Evolutionary conservation across 2,888 invertebrate species (phyloP), one percentile per base, ranked within the genome.

Genomic region (Hirtodrosophila cameraria): DNA sequence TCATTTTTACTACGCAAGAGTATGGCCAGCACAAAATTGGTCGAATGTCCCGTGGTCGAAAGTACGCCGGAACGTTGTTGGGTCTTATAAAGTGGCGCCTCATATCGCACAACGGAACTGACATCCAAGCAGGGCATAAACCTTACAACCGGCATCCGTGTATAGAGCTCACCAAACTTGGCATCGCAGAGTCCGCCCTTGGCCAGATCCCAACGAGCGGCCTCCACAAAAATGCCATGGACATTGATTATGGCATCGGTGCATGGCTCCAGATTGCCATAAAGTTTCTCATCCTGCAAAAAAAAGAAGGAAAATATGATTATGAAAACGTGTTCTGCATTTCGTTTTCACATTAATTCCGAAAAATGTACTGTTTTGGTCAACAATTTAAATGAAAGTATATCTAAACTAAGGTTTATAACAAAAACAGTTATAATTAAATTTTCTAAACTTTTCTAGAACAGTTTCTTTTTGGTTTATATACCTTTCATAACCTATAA

Each of bases 41-140:
- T 97, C 80, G 97, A 97, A 91, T 97, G 97, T 0, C 97, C 97
- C 0, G 97, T 97, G 0, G 97, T 97, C 5, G 97, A 97, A 9
- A 97, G 92, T 0, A 94, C 94, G 33, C 97, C 97, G 15, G 97
- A 96, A 59, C 97, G 92, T 73, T 95, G 94, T 25, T 96, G 94
- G 0, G 97, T 97, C 91, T 97, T 97, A 90, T 97, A 97, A 9
- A 97, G 91, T 0, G 97, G 97, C 13, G 95, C 93, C 23, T 90
- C 89, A 55, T 91, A 91, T 7, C 90, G 87, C 11, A 64, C 36
- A 9, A 57, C 33, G 0, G 71, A 5, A 1, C 62, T 31, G 0
- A 90, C 8, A 27, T 85, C 54, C n/a, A 89, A 55, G 25, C 90
- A 89, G n/a, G 91, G 91, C 71, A 80, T 82, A 13, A 91, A 88